A percentile compares a stretch with the other conserved stretches of the same genome.
Evolutionary conservation across 2,113 vertebrate genomes (phyloP).

Genomic region (Telmatochromis brachygnathus): DNA sequence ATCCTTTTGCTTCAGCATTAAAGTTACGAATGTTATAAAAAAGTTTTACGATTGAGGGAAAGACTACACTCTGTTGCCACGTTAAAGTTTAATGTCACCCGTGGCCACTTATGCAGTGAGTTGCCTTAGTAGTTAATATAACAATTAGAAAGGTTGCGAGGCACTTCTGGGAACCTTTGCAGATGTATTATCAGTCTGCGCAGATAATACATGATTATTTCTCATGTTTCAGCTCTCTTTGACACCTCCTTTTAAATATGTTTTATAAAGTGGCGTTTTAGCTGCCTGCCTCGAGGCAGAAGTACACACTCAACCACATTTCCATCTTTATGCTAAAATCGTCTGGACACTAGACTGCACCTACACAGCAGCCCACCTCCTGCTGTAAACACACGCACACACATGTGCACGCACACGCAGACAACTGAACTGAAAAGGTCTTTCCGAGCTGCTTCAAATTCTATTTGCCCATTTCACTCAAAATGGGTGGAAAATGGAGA

Average conservation of each 20-base stretch:
- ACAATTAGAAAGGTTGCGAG: constrained; percentile 22
- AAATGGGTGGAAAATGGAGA: constrained; percentile 64
- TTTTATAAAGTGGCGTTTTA: constrained; percentile 8
- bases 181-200: not conserved
- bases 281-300: not conserved
- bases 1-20: not conserved
- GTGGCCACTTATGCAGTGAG: not conserved
- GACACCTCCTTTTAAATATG: not conserved
- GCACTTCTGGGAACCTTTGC: not conserved
- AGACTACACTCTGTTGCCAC: not conserved
- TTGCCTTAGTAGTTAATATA: constrained; percentile 4
- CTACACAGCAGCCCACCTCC: constrained; percentile 7
- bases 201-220: not conserved
- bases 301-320: constrained; percentile 9
- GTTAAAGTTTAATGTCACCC: constrained; percentile 30
- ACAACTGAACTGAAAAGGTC: not conserved
- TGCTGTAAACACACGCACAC: not conserved
- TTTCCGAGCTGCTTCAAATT: constrained; percentile 33
- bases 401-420: not conserved
- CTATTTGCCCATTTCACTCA: constrained; percentile 37
- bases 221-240: not conserved
- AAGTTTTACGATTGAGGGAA: not conserved
- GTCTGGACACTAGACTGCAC: not conserved
- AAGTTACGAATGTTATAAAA: not conserved
- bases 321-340: constrained; percentile 33